These are phyloP conservation scores for Brachionus angularis DNA, from an alignment of 1,140 invertebrate genomes.

Conservation along the genomic window DNA sequence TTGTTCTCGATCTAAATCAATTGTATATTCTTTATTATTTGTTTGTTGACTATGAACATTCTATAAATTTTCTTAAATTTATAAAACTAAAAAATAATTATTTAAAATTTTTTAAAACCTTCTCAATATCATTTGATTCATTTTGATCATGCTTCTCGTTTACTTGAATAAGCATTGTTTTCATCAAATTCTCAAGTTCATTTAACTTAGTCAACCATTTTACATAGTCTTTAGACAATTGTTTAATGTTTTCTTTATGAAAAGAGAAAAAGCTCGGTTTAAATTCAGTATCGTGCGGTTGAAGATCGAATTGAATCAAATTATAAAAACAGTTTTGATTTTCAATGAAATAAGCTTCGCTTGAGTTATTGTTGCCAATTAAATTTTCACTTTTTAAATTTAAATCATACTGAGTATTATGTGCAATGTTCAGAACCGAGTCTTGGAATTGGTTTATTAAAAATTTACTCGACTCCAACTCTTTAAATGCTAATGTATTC, in stretches of 20 bases:
- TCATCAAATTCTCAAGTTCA: slow-evolving; percentile 34
- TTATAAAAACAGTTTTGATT: slow-evolving; percentile 4
- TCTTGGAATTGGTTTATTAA: slow-evolving; percentile 29
- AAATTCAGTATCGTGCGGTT: slow-evolving; percentile 27
- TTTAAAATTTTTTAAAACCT: not conserved
- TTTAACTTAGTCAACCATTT: slow-evolving; percentile 26
- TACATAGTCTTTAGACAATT: slow-evolving; percentile 22
- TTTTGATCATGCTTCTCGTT: slow-evolving; percentile 4
- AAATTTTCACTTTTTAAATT: not conserved
- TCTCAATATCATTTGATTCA: not conserved
- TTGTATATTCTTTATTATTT: not conserved
- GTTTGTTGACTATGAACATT: too few relatives aligned
- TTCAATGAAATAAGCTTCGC: slow-evolving; percentile 38
- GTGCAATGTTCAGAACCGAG: not conserved
- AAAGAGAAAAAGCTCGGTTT: slow-evolving; percentile 34
- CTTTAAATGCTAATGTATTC: slow-evolving; percentile 24
- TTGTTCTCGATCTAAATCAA: slow-evolving; percentile 26
- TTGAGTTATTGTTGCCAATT: not conserved
- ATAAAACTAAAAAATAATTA: not conserved
- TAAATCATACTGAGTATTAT: not conserved
- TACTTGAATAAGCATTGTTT: slow-evolving; percentile 14
- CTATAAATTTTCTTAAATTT: not conserved
- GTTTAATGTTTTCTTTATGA: slow-evolving; percentile 20
- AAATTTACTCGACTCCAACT: slow-evolving; percentile 36
- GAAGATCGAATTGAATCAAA: slow-evolving; percentile 35